These are phyloP conservation scores for human DNA, from an alignment of 2,113 vertebrate species.

Conservation along the genomic window GRCh38 chr3:143724501-143725000, in stretches of 20 bases:
- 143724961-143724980: neutral
- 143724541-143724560: neutral
- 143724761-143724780: neutral
- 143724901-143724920: neutral
- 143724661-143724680: slow-evolving; percentile 54
- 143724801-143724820: neutral
- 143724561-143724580: neutral
- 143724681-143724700: slow-evolving; percentile 34
- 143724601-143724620: slow-evolving; percentile 27
- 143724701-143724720: slow-evolving; percentile 29
- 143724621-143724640: slow-evolving; percentile 51
- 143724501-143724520: neutral
- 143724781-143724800: neutral
- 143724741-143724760: slow-evolving; percentile 8
- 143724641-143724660: slow-evolving; percentile 34
- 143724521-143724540: neutral
- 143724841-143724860: neutral
- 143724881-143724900: neutral
- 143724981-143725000: no score
- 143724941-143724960: neutral
- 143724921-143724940: neutral
- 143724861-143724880: neutral
- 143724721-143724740: neutral
- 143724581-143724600: neutral
- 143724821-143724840: neutral